A percentile compares a stretch with the other conserved stretches of the same genome.
Evolutionary conservation across 2,888 invertebrate genomes (phyloP).

Genomic region (Gymnocheta viridis): DNA sequence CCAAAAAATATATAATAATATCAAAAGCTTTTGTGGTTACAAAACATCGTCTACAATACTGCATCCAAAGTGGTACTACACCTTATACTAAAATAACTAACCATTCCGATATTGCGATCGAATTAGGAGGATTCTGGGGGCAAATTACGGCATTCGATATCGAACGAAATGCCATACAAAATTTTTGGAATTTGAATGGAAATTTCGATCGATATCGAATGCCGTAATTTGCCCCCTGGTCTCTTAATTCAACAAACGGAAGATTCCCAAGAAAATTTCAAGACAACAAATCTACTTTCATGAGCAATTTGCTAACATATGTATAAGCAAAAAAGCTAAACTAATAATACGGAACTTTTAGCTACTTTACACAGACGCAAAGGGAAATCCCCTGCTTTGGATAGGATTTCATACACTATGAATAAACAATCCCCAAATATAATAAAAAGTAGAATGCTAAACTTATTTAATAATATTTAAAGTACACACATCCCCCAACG

Average conservation of each 20-base stretch:
- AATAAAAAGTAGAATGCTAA: neutral
- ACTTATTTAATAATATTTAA: neutral
- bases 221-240: too few species aligned
- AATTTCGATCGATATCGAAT: too few species aligned
- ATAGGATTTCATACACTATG: neutral
- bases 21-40: conserved; percentile 30
- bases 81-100: neutral
- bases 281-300: too few species aligned
- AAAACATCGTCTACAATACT: conserved; percentile 15
- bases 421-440: neutral
- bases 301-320: neutral
- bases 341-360: neutral
- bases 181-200: too few species aligned
- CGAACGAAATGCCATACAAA: too few species aligned
- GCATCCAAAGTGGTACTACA: neutral
- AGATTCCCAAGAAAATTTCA: too few species aligned
- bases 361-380: neutral
- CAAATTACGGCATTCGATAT: too few species aligned
- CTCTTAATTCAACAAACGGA: neutral
- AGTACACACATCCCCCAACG: conserved; percentile 44
- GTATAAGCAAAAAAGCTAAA: neutral
- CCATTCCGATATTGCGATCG: conserved; percentile 7
- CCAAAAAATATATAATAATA: conserved; percentile 32
- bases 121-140: conserved; percentile 2
- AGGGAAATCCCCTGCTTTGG: neutral